These are phyloP conservation scores for Thymelicus acteon DNA, from an alignment of 2,888 invertebrate species.

Conservation along the genomic window DNA sequence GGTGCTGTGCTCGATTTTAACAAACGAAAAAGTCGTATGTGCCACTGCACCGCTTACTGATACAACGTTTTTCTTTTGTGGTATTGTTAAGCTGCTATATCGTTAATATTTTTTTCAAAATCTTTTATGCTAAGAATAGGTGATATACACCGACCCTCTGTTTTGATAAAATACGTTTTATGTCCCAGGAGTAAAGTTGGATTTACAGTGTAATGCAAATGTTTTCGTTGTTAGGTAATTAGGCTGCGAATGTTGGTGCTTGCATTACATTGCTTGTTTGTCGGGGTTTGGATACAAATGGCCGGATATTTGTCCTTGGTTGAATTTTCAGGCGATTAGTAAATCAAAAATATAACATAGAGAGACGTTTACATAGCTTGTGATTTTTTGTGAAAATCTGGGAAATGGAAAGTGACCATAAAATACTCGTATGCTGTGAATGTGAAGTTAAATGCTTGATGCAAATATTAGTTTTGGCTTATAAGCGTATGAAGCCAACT, in stretches of 20 bases:
- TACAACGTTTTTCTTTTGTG: conserved; percentile 1
- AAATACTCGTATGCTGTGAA: too few relatives aligned
- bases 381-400: too few relatives aligned
- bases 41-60: neutral
- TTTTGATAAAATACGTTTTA: conserved; percentile 1
- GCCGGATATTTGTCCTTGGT: conserved; percentile 20
- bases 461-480: too few relatives aligned
- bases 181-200: neutral
- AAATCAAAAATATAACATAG: neutral
- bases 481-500: too few relatives aligned
- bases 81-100: neutral
- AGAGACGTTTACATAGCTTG: too few relatives aligned
- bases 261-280: conserved; percentile 30
- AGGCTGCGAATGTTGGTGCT: conserved; percentile 2
- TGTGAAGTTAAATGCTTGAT: too few relatives aligned
- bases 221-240: neutral
- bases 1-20: neutral
- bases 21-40: conserved; percentile 20
- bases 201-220: neutral
- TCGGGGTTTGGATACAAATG: conserved; percentile 18
- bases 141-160: neutral
- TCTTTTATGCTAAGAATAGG: neutral
- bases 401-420: too few relatives aligned
- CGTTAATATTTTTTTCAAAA: conserved; percentile 9
- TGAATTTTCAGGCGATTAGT: conserved; percentile 25